Base-by-base conservation (phyloP, 2,113 vertebrate species). In the Esox niger region DNA sequence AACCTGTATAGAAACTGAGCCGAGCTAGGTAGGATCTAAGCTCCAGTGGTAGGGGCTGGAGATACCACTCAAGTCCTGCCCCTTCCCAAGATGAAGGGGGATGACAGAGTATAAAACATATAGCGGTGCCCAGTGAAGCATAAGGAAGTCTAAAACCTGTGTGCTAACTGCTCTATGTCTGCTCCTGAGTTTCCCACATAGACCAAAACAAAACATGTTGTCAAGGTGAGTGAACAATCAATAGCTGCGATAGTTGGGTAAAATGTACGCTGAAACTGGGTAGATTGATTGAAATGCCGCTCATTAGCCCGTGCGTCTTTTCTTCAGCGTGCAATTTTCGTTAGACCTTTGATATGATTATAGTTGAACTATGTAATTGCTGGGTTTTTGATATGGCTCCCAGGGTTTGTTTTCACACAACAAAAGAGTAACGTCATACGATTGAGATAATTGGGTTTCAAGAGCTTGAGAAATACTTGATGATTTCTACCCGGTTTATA, bases 91-190 rank as follows among this genome's bases (percentile, higher is more conserved):
- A 83, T 79, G 73, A n/a, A n/a, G 81, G 84, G 69, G 77, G 75
- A 49, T 70, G 78, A 63, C 57, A 82, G 74, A 27, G 70, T 86
- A 86, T 86, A 86, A 84, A 86, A 82, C 76, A 67, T 77, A 80
- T 80, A 79, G 79, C 58, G 59, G 23, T 84, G 76, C 38, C 76
- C 76, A 84, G 47, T 80, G 69, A 80, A 76, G 82, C 82, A 82
- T 75, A 84, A 66, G 82, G 76, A 82, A 75, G 76, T 6, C 47
- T 21, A 52, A 43, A 43, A 5, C 47, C 62, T 58, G 77, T 61
- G 59, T 79, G 77, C 49, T 78, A 63, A 60, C 70, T 74, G 52
- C 74, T 82, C 70, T 73, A 79, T 82, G 77, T 80, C 73, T 72
- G 69, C 74, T 64, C 67, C 71, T 67, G 66, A 70, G 54, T 78